Conservation (phyloP, 2,113 vertebrate species). For the Sterrhoptilus dennistouni region DNA sequence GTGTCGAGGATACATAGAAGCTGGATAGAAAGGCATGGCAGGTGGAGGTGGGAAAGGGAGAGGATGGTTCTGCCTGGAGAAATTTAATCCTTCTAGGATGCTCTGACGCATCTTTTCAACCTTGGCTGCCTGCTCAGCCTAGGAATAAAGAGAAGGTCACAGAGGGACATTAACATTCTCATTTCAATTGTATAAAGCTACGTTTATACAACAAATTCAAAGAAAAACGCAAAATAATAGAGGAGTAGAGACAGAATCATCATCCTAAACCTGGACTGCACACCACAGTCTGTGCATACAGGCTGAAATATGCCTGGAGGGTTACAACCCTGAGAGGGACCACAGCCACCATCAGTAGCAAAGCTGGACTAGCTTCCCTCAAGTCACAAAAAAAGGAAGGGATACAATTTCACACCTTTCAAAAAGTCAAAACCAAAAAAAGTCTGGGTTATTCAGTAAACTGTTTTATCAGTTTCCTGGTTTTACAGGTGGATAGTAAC, state of each 20-base stretch:
- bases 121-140: constrained; percentile 90
- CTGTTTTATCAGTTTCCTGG: background rate
- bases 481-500: background rate
- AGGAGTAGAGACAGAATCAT: background rate
- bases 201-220: background rate
- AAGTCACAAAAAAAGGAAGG: background rate
- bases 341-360: background rate
- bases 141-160: constrained; percentile 49
- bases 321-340: background rate
- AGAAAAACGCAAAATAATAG: background rate
- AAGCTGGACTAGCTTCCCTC: background rate
- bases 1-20: constrained; percentile 85
- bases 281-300: background rate
- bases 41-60: constrained; percentile 86
- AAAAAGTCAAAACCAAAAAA: background rate
- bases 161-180: background rate
- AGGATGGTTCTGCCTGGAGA: constrained; percentile 86
- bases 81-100: constrained; percentile 92
- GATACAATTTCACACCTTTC: background rate
- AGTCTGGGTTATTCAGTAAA: background rate
- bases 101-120: constrained; percentile 97
- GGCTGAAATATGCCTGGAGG: background rate
- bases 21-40: constrained; percentile 90
- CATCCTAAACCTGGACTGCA: background rate
- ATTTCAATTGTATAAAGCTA: background rate